Conservation (phyloP, 1,140 invertebrate species). For the Latrodectus geometricus region DNA sequence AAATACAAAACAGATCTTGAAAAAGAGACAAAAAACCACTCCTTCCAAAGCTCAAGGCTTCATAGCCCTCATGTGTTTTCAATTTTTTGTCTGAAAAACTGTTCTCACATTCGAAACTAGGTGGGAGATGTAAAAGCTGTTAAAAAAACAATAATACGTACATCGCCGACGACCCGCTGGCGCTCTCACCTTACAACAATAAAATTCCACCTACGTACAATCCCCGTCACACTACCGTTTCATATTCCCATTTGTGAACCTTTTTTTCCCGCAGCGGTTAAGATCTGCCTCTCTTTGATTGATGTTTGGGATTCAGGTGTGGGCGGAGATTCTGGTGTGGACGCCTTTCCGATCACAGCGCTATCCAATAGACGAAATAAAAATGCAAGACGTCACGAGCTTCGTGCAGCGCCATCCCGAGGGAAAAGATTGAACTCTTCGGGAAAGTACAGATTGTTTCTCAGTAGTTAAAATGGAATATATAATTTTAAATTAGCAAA, state of each 20-base stretch:
- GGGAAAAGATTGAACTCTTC: slow-evolving; percentile 25
- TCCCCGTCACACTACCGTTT: slow-evolving; percentile 42
- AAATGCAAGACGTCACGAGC: slow-evolving; percentile 11
- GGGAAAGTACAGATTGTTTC: neutral
- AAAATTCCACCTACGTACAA: slow-evolving; percentile 50
- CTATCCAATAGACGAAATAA: slow-evolving; percentile 14
- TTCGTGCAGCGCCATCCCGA: slow-evolving; percentile 36
- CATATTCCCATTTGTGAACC: slow-evolving; percentile 35
- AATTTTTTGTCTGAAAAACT: slow-evolving; percentile 14
- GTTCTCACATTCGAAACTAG: neutral
- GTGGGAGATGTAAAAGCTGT: too few species aligned
- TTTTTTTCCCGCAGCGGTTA: slow-evolving; percentile 34
- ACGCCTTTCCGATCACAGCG: neutral
- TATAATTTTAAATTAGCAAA: too few species aligned
- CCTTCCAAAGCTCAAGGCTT: slow-evolving; percentile 29
- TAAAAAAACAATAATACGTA: slow-evolving; percentile 7
- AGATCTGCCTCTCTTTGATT: slow-evolving; percentile 38
- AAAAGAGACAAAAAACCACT: neutral
- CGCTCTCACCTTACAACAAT: slow-evolving; percentile 35
- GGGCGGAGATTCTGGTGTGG: neutral
- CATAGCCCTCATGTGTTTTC: slow-evolving; percentile 27
- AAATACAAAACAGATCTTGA: neutral
- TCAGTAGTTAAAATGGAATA: too few species aligned
- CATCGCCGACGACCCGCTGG: slow-evolving; percentile 8
- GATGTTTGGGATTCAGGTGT: slow-evolving; percentile 21